Evolutionary conservation across 2,797 vertebrate species (phyloP).

Genomic region (Phyllotis vaccarum): DNA sequence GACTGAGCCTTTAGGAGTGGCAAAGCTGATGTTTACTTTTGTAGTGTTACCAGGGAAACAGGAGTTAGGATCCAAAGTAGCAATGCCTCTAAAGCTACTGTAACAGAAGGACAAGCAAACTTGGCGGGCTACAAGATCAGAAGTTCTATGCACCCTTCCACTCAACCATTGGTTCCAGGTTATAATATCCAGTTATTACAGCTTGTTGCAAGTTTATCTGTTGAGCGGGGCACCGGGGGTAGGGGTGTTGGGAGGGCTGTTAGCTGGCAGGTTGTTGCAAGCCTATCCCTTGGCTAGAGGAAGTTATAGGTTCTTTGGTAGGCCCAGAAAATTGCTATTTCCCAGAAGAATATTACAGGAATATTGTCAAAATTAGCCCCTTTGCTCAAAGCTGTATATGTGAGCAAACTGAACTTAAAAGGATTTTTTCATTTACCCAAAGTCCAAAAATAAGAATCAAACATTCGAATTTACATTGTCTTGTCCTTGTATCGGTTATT

Average conservation of each 20-base stretch:
- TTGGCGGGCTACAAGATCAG: neutral
- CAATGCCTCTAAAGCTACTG: neutral
- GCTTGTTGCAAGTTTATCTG: neutral
- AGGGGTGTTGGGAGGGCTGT: too few species aligned
- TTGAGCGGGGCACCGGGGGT: neutral
- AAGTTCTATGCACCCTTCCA: neutral
- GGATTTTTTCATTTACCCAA: neutral
- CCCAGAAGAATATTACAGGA: constrained; percentile 1
- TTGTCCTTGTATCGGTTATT: neutral
- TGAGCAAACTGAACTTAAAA: neutral
- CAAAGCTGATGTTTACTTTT: neutral
- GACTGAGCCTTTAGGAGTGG: neutral
- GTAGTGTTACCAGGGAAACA: neutral
- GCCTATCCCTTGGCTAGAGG: neutral
- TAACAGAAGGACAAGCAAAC: neutral
- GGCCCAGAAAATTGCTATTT: neutral
- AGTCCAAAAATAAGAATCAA: neutral
- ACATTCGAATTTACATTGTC: neutral
- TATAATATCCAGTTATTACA: neutral
- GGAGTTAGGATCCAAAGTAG: neutral
- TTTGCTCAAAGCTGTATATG: neutral
- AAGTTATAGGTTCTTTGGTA: neutral
- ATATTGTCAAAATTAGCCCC: neutral
- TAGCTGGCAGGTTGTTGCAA: neutral
- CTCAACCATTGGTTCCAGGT: neutral